Evolutionary conservation across 2,797 vertebrate genomes (phyloP).

Genomic region (Botia almorhae): DNA sequence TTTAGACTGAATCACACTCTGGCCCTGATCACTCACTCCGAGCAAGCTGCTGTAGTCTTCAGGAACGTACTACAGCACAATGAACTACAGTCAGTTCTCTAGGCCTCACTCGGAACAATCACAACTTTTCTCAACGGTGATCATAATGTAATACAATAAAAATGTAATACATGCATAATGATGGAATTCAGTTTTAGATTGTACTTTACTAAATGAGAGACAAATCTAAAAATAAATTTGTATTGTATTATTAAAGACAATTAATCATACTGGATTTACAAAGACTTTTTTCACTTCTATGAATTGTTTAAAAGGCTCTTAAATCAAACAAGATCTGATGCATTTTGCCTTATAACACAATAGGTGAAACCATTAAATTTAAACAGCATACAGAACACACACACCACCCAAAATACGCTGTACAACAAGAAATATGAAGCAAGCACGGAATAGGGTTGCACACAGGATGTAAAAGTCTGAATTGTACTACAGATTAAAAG

Average conservation of each 20-base stretch:
- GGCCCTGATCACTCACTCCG: constrained; percentile 92
- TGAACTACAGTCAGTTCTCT: constrained; percentile 77
- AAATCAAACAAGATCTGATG: neutral
- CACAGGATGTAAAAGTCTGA: constrained; percentile 12
- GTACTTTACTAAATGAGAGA: neutral
- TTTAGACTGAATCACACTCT: constrained; percentile 97
- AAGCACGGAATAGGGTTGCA: neutral
- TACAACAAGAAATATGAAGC: neutral
- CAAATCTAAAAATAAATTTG: neutral
- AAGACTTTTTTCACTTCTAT: neutral
- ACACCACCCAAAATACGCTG: constrained; percentile 21
- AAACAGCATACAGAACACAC: constrained; percentile 8
- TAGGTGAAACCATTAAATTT: constrained; percentile 19
- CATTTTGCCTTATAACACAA: neutral
- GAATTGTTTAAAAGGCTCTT: neutral
- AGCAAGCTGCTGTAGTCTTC: constrained; percentile 94
- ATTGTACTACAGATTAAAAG: constrained; percentile 24
- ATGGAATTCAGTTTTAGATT: neutral
- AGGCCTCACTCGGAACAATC: constrained; percentile 33
- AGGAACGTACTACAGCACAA: constrained; percentile 88
- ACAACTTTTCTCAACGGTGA: neutral
- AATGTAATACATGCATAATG: neutral
- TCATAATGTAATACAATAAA: too few relatives aligned
- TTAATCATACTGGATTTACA: neutral
- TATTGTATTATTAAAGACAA: neutral